These are phyloP conservation scores for Polymixis lichenea DNA, from an alignment of 2,888 invertebrate genomes.

Conservation along the genomic window DNA sequence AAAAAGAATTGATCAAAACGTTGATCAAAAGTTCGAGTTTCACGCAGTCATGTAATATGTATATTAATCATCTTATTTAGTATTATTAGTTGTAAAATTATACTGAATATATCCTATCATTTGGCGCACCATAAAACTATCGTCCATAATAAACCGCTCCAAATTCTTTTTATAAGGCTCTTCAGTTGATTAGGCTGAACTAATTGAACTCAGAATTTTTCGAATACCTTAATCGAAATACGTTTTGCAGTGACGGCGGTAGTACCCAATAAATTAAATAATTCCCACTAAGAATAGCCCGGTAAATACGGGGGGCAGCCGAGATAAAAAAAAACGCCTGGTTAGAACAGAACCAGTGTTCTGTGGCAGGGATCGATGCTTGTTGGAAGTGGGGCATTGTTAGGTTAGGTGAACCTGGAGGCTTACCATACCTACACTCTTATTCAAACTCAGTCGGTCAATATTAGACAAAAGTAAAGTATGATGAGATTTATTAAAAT, in stretches of 20 bases:
- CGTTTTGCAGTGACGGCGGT: neutral
- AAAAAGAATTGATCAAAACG: slow-evolving; percentile 28
- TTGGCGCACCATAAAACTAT: neutral
- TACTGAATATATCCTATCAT: neutral
- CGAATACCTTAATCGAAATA: neutral
- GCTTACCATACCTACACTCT: neutral
- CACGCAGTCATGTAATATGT: neutral
- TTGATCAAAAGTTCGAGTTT: slow-evolving; percentile 13
- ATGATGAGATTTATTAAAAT: neutral
- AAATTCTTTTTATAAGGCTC: neutral
- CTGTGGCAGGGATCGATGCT: neutral
- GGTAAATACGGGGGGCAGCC: neutral
- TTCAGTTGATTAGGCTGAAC: too few species aligned
- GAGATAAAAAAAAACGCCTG: neutral
- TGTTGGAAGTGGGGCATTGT: neutral
- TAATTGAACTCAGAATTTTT: neutral
- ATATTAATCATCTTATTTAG: slow-evolving; percentile 11
- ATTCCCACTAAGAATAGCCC: neutral
- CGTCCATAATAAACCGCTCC: too few species aligned
- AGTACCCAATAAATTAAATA: too few species aligned
- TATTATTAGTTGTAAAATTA: neutral
- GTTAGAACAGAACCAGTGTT: neutral
- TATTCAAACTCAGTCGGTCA: neutral
- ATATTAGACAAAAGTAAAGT: neutral
- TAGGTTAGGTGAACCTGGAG: neutral